Evolutionary conservation across 2,888 invertebrate species (phyloP).

Genomic region (Philopedon plagiatum): DNA sequence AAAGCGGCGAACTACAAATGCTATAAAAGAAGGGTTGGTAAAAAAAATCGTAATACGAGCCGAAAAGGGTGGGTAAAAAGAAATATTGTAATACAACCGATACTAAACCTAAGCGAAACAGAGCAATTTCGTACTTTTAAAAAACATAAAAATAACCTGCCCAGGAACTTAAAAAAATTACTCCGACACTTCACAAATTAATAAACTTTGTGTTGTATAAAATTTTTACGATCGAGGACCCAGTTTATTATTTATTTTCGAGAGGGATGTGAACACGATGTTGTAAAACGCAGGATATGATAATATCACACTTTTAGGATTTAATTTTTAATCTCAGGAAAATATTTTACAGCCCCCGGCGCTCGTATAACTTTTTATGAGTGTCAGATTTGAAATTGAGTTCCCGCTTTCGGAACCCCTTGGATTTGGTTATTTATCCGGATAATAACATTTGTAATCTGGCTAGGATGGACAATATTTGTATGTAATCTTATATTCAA

Average conservation of each 20-base stretch:
- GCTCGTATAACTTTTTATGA: conserved; percentile 14
- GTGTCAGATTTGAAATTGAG: conserved; percentile 9
- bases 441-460: too few species aligned
- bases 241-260: conserved; percentile 3
- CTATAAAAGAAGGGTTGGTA: too few species aligned
- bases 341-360: background rate
- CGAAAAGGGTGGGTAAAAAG: too few species aligned
- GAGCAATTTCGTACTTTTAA: too few species aligned
- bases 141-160: too few species aligned
- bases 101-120: too few species aligned
- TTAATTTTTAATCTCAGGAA: conserved; percentile 19
- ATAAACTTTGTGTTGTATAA: background rate
- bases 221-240: background rate
- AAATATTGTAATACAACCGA: too few species aligned
- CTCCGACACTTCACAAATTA: background rate
- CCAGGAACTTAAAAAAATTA: background rate
- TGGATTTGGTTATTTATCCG: background rate
- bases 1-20: too few species aligned
- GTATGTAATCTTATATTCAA: too few species aligned
- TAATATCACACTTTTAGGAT: conserved; percentile 8
- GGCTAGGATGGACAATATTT: too few species aligned
- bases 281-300: conserved; percentile 4
- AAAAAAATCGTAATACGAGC: too few species aligned
- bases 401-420: background rate
- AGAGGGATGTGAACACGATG: background rate